A percentile compares a stretch with the other conserved stretches of the same genome.
phyloP scores from a whole-genome alignment of 1,140 invertebrate genomes.

The Drosophila willistoni region DNA sequence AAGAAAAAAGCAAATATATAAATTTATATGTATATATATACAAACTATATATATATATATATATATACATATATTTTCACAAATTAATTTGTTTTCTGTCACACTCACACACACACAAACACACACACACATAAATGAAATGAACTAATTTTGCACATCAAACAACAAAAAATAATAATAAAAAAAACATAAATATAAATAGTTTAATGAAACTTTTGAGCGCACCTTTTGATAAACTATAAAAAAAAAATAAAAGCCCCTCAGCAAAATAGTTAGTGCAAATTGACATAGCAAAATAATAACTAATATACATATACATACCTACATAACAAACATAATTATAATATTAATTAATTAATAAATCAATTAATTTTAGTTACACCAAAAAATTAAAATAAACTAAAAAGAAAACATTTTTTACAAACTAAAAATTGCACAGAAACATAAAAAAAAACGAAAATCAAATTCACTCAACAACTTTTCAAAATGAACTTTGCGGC shows the following conservation, averaged over 20 bases:
- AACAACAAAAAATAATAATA: conserved; percentile 32
- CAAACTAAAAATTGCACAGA: conserved; percentile 65
- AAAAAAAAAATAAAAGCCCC: conserved; percentile 40
- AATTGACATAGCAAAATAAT: conserved; percentile 55
- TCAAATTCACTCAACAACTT: conserved; percentile 52
- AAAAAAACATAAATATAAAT: conserved; percentile 28
- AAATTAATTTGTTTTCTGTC: conserved; percentile 5
- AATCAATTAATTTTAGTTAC: conserved; percentile 64
- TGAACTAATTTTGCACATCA: conserved; percentile 60
- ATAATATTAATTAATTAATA: conserved; percentile 45
- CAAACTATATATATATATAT: conserved; percentile 48
- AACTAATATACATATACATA: conserved; percentile 15
- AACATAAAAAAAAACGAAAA: conserved; percentile 23
- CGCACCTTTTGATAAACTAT: conserved; percentile 58
- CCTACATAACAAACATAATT: conserved; percentile 14
- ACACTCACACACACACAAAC: not conserved
- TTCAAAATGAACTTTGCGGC: conserved; percentile 67
- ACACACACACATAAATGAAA: conserved; percentile 19
- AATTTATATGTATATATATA: conserved; percentile 47
- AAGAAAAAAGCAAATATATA: conserved; percentile 33
- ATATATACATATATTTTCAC: conserved; percentile 26
- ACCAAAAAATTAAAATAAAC: conserved; percentile 34
- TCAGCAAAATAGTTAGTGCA: conserved; percentile 66
- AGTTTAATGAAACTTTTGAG: conserved; percentile 55
- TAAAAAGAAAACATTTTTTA: conserved; percentile 40